A percentile compares a stretch with the other conserved stretches of the same genome.
phyloP scores from a whole-genome alignment of 2,113 vertebrate genomes.

The Tachysurus vachellii region DNA sequence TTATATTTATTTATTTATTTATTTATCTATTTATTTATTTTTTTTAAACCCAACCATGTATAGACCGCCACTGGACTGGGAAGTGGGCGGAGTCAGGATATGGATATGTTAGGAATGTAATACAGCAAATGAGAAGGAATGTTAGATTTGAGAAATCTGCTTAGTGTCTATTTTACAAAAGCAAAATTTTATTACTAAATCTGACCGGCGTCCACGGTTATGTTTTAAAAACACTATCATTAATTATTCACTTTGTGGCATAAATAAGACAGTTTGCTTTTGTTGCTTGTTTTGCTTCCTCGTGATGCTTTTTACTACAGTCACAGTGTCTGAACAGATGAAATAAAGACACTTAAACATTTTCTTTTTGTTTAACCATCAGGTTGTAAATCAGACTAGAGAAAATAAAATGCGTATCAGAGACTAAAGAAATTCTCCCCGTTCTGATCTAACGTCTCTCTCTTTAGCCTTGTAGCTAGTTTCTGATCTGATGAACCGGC shows the following conservation, averaged over 20 bases:
- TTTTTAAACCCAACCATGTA: background rate
- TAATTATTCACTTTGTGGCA: no score
- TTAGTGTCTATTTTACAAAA: background rate
- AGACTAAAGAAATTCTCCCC: background rate
- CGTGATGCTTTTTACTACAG: background rate
- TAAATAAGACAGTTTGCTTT: background rate
- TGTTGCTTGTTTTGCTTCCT: background rate
- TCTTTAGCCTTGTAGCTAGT: background rate
- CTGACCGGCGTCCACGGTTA: background rate
- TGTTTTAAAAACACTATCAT: no score
- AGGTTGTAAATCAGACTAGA: background rate
- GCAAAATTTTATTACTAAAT: background rate
- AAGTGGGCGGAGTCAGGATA: background rate
- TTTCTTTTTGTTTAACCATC: background rate
- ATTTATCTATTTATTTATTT: background rate
- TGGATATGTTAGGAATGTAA: background rate
- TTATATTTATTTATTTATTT: no score
- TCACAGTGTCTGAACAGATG: background rate
- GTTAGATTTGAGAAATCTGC: background rate
- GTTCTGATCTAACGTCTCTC: background rate
- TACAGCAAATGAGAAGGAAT: background rate
- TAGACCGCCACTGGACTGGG: background rate
- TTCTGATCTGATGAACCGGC: no score
- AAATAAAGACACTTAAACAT: background rate
- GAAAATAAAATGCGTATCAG: background rate